phyloP scores from a whole-genome alignment of 2,797 vertebrate species.

The Enteromius thamalakanensis region DNA sequence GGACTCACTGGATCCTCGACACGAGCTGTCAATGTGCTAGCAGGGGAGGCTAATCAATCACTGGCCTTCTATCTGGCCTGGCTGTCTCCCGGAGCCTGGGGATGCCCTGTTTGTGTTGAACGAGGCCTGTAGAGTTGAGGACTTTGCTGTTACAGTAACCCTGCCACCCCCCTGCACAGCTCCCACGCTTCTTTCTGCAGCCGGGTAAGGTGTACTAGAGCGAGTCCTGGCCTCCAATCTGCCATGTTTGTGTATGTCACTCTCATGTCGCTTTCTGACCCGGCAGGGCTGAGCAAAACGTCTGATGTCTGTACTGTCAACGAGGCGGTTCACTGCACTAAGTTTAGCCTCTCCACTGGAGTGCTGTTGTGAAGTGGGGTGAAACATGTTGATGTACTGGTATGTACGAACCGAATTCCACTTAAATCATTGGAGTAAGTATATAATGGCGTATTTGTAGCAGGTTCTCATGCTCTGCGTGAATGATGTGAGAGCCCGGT shows the following conservation, averaged over 20 bases:
- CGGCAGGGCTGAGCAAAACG: constrained; percentile 21
- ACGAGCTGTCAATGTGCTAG: constrained; percentile 80
- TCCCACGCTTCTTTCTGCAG: constrained; percentile 7
- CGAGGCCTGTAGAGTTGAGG: constrained; percentile 59
- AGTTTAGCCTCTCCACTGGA: constrained; percentile 47
- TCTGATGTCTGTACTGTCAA: constrained; percentile 45
- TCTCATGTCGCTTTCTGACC: constrained; percentile 47
- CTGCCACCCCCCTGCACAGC: constrained; percentile 34
- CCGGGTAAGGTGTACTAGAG: constrained; percentile 24
- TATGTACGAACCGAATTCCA: constrained; percentile 16
- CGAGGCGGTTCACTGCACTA: constrained; percentile 33
- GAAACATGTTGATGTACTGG: constrained; percentile 49
- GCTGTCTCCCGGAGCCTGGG: constrained; percentile 66
- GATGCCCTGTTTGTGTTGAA: constrained; percentile 70
- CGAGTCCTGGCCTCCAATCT: constrained; percentile 38
- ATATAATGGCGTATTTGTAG: constrained; percentile 32
- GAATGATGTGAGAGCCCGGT: constrained; percentile 56
- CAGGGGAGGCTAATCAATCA: constrained; percentile 83
- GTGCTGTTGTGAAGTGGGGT: constrained; percentile 32
- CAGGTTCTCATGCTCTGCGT: constrained; percentile 49
- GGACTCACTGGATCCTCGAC: constrained; percentile 76
- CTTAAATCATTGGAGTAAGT: constrained; percentile 9
- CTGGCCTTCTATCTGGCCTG: constrained; percentile 72
- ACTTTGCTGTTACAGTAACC: constrained; percentile 55
- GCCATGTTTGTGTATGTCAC: constrained; percentile 56